Evolutionary conservation across 53 echinoderm and acorn worm genomes (phyloP).

Genomic region (Echinometra lucunter): DNA sequence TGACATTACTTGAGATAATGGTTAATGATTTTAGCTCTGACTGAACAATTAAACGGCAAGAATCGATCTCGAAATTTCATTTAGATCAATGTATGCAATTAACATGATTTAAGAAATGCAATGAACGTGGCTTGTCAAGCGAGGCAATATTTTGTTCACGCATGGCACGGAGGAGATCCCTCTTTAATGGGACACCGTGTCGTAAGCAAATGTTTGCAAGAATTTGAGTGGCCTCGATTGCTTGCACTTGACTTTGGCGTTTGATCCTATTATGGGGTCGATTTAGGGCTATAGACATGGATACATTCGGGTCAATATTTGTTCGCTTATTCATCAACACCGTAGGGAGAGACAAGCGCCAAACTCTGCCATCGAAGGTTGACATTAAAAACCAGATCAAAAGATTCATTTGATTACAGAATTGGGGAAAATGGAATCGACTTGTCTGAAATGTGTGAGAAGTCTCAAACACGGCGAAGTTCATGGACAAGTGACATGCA

Average conservation of each 20-base stretch:
- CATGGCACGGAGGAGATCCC: not conserved
- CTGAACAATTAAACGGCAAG: no score
- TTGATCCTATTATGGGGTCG: slow-evolving; percentile 41
- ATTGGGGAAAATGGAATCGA: slow-evolving; percentile 18
- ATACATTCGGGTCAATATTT: slow-evolving; percentile 61
- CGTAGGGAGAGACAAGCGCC: slow-evolving; percentile 13
- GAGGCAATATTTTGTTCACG: not conserved
- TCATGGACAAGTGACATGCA: slow-evolving; percentile 38
- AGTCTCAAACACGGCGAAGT: not conserved
- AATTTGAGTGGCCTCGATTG: slow-evolving; percentile 60
- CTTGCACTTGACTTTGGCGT: slow-evolving; percentile 51
- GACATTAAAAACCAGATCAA: not conserved
- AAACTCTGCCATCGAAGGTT: slow-evolving; percentile 6
- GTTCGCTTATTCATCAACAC: slow-evolving; percentile 44
- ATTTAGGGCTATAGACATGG: slow-evolving; percentile 37
- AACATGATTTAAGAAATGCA: no score
- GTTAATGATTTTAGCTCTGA: no score
- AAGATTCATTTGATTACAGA: slow-evolving; percentile 46
- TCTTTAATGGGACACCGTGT: slow-evolving; percentile 15
- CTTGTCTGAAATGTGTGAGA: slow-evolving; percentile 9
- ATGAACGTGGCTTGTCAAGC: no score
- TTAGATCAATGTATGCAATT: no score
- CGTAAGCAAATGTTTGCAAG: slow-evolving; percentile 52
- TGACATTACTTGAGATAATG: no score
- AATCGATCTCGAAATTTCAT: no score